Conservation (phyloP, 1,140 invertebrate genomes). For the Helicoverpa armigera region DNA sequence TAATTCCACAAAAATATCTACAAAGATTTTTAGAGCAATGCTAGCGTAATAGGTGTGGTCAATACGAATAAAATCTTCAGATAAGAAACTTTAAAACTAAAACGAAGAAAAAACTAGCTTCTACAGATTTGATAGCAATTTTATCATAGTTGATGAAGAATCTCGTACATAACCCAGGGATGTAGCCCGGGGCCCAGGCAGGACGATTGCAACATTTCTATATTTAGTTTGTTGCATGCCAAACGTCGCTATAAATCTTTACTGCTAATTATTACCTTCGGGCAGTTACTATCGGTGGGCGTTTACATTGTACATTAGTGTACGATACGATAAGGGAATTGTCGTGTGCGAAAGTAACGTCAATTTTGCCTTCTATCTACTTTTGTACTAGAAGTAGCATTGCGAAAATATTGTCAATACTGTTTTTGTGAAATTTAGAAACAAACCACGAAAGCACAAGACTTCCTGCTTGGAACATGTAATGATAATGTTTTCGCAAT, state of each 20-base stretch:
- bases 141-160: constrained; percentile 10
- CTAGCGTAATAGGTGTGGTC: too few species aligned
- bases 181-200: neutral
- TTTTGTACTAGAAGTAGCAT: too few species aligned
- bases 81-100: neutral
- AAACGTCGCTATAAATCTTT: constrained; percentile 72
- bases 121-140: neutral
- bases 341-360: neutral
- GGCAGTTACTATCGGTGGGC: constrained; percentile 58
- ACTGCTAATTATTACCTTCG: constrained; percentile 72
- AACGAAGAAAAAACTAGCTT: neutral
- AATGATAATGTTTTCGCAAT: too few species aligned
- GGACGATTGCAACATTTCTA: constrained; percentile 51
- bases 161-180: neutral
- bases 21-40: too few species aligned
- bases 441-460: too few species aligned
- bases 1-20: too few species aligned
- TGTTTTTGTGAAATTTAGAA: too few species aligned
- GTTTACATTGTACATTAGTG: constrained; percentile 59
- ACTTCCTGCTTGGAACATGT: too few species aligned
- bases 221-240: constrained; percentile 64
- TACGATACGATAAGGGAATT: constrained; percentile 10
- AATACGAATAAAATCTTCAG: too few species aligned
- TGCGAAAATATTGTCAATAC: too few species aligned
- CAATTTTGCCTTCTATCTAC: too few species aligned